Percentiles rank a stretch among this genome's conserved stretches.
These are phyloP conservation scores for Chiloscyllium punctatum DNA, from an alignment of 2,797 vertebrate species.

Conservation along the genomic window DNA sequence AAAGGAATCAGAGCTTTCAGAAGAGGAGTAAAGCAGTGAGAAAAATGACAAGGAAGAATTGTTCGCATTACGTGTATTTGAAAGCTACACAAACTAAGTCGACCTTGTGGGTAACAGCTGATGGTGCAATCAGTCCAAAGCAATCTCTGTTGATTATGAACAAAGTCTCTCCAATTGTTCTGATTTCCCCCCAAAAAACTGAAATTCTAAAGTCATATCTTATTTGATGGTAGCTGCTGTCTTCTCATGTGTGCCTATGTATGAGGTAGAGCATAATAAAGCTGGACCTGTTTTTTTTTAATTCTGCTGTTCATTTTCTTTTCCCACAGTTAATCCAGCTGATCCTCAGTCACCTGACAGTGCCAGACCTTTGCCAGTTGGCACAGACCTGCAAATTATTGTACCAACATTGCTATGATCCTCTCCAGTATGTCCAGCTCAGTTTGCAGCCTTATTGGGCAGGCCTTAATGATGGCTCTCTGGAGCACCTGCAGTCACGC, in stretches of 20 bases:
- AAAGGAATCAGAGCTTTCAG: background rate
- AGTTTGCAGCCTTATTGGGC: conserved; percentile 97
- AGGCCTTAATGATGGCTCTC: conserved; percentile 76
- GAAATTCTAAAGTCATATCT: background rate
- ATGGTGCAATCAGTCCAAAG: no score
- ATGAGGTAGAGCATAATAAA: background rate
- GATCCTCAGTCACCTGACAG: conserved; percentile 89
- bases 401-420: conserved; percentile 92
- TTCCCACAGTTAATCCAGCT: conserved; percentile 83
- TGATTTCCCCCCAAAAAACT: background rate
- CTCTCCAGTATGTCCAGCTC: conserved; percentile 92
- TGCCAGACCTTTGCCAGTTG: conserved; percentile 91
- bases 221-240: background rate
- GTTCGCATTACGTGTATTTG: background rate
- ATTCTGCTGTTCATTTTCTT: conserved; percentile 40
- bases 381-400: conserved; percentile 93
- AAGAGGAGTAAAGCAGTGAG: background rate
- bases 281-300: background rate
- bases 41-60: background rate
- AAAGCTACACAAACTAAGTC: background rate
- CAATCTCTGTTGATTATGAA: background rate
- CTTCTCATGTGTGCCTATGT: background rate
- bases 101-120: background rate
- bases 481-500: conserved; percentile 84
- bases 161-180: background rate